Evolutionary conservation across 2,888 invertebrate species (phyloP).

Genomic region (Pyralis farinalis): DNA sequence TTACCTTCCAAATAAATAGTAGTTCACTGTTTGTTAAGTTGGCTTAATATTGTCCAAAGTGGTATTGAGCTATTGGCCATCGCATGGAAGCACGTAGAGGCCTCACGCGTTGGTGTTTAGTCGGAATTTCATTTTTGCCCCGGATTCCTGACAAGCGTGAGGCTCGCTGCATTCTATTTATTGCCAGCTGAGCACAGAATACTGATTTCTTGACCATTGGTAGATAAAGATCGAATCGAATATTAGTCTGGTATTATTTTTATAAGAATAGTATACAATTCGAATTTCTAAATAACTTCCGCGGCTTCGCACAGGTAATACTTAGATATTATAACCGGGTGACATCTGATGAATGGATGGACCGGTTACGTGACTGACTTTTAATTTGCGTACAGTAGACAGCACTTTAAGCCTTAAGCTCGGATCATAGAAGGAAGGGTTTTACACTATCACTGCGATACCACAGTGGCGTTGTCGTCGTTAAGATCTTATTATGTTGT

Average conservation of each 20-base stretch:
- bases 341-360: no score
- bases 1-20: constrained; percentile 2
- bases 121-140: constrained; percentile 66
- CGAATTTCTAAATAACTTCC: no score
- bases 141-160: constrained; percentile 39
- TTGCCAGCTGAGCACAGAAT: constrained; percentile 44
- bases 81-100: constrained; percentile 34
- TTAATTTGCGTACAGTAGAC: no score
- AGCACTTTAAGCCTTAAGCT: no score
- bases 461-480: no score
- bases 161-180: constrained; percentile 48
- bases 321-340: no score
- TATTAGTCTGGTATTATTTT: constrained; percentile 4
- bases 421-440: no score
- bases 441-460: no score
- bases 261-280: no score
- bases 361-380: no score
- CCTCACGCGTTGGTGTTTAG: constrained; percentile 26
- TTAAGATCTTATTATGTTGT: no score
- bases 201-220: constrained; percentile 40
- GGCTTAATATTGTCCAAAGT: neutral
- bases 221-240: constrained; percentile 1
- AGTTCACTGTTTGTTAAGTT: neutral
- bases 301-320: no score
- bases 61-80: neutral